Percentiles rank a stretch among this genome's conserved stretches.
Conservation (phyloP, 2,888 invertebrate genomes). For the Auanema sp. region DNA sequence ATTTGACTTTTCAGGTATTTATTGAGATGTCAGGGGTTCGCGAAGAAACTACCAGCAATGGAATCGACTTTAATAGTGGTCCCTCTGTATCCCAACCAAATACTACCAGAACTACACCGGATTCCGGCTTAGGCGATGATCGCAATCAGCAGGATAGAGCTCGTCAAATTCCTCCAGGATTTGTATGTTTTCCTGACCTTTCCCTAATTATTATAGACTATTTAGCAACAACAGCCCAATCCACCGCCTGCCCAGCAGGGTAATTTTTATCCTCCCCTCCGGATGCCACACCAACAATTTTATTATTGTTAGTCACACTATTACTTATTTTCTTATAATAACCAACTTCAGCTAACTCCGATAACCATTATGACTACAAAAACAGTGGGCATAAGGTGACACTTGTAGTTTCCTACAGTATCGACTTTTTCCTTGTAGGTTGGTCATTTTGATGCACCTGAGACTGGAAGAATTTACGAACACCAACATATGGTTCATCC, state of each 20-base stretch:
- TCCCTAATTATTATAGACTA: neutral
- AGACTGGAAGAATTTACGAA: no score
- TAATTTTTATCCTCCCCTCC: neutral
- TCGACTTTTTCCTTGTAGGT: no score
- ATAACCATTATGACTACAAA: no score
- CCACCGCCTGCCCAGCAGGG: neutral
- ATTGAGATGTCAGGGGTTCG: no score
- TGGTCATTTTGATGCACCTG: no score
- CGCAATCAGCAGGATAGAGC: constrained; percentile 16
- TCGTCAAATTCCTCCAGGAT: constrained; percentile 22
- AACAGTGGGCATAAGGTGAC: no score
- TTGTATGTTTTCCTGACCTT: constrained; percentile 19
- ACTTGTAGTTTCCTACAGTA: no score
- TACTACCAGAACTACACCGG: constrained; percentile 38
- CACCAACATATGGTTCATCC: no score
- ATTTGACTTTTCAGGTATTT: no score
- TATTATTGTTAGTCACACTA: neutral
- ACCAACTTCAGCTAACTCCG: no score
- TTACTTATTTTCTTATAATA: neutral
- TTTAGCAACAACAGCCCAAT: neutral
- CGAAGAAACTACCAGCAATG: no score
- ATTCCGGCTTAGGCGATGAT: constrained; percentile 40
- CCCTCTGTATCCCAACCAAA: constrained; percentile 19
- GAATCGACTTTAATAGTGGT: constrained; percentile 5
- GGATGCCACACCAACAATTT: neutral